Percentiles rank a stretch among this genome's conserved stretches.
Evolutionary conservation across 2,888 invertebrate species (phyloP).

Genomic region (Poecilus cupreus): DNA sequence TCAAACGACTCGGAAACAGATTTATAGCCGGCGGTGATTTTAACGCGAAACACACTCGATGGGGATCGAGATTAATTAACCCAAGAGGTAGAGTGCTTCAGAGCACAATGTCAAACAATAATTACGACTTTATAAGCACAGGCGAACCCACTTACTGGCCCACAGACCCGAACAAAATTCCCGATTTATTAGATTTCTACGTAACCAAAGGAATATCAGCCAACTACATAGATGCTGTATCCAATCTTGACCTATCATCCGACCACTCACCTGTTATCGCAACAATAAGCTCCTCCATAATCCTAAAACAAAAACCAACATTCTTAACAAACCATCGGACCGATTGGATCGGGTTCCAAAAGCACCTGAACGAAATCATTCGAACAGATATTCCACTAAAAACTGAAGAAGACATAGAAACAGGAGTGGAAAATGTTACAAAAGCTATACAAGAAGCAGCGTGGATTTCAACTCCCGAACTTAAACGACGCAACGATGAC

Average conservation of each 20-base stretch:
- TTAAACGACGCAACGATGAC: neutral
- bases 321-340: neutral
- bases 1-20: conserved; percentile 4
- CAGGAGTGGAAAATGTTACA: conserved; percentile 1
- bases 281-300: conserved; percentile 27
- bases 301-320: conserved; percentile 21
- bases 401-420: conserved; percentile 41
- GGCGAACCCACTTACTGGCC: neutral
- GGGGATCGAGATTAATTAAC: conserved; percentile 6
- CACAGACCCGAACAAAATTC: too few species aligned
- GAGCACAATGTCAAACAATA: neutral
- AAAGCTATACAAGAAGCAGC: conserved; percentile 44
- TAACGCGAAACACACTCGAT: neutral
- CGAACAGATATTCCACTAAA: conserved; percentile 12
- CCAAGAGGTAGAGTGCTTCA: conserved; percentile 1
- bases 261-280: conserved; percentile 42
- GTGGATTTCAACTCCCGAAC: conserved; percentile 28
- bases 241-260: conserved; percentile 13
- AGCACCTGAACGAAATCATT: neutral
- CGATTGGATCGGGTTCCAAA: neutral
- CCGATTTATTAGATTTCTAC: too few species aligned
- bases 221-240: neutral
- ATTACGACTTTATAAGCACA: neutral
- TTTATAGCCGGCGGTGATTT: conserved; percentile 11
- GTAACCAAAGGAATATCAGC: neutral